Evolutionary conservation across 2,113 vertebrate genomes (phyloP), one percentile per base, ranked within the genome.

Genomic region (Myotis lucifugus): DNA sequence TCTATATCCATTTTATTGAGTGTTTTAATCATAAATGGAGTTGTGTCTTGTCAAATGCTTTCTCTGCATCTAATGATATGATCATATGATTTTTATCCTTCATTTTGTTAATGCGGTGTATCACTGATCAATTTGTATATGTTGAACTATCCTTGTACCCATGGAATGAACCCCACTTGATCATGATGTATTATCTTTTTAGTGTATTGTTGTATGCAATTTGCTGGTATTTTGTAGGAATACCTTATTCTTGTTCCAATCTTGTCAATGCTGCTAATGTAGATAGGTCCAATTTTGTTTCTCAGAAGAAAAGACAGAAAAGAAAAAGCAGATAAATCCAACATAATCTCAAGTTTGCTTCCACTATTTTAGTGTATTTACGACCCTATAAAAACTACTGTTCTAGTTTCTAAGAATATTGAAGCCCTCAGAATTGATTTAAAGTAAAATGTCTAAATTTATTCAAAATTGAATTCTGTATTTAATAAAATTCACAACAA

Each of bases 391-490:
- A 72, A 94, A 95, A 50, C n/a, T 23, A 46, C 3, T n/a, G 4
- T 69, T 88, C 32, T 90, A 56, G 46, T 88, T 94, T 90, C 54
- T 79, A 90, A 74, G 27, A 86, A 37, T 56, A 85, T 19, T 19
- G 46, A 91, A 66, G 13, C 8, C 17, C 61, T 93, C 50, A 59
- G n/a, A 89, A 48, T 88, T 85, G 69, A 88, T 59, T 82, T 69
- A 17, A 90, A 93, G 69, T 85, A 78, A 86, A 56, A 77, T 56
- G 18, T 85, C 78, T 89, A 18, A 66, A 54, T 72, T 74, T 85
- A 85, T 46, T 94, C 37, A 85, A 37, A 76, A 50, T 18, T 23
- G 50, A 17, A 81, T 79, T 94, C 40, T 85, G 29, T 46, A 81
- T 27, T 93, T 81, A 72, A 11, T 21, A 13, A 52, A 79, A 79